Evolutionary conservation across 2,113 vertebrate species (phyloP), one percentile per base, ranked within the genome.

Genomic region (Pteronura brasiliensis): DNA sequence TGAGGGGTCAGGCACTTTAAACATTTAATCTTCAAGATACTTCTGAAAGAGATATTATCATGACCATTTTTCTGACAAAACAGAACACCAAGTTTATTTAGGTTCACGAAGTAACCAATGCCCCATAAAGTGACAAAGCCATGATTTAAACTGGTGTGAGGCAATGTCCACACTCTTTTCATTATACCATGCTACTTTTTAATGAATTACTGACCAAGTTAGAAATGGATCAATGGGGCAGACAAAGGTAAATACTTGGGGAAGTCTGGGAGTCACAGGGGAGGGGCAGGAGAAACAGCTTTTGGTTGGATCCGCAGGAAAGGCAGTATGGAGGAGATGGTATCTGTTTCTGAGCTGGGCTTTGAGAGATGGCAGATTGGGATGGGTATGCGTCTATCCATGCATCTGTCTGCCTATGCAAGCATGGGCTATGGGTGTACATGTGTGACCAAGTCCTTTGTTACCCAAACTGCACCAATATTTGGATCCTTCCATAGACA

Each of bases 321-420:
- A 59, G 59, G 3, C 4, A 36, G 20, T 8, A 15, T 27, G 42
- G 29, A 29, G 34, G 57, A 83, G 63, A 7, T 4, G 61, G 1
- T 17, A 0, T 7, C 4, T 17, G 10, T 18, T 9, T 42, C 13
- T 39, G 17, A 47, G 4, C 6, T 77, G 23, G n/a, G n/a, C 7
- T 34, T 42, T 52, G 25, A 55, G 23, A 65, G 69, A 47, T 15
- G 52, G 2, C n/a, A 21, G 5, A 21, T 2, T 20, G 31, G 21
- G 31, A 18, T 17, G 9, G 10, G 25, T 39, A 23, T 49, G 7
- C 18, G 17, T 17, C 21, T 49, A 6, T 27, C 20, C 12, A 15
- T 13, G 27, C 1, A 4, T 90, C 2, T 36, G 27, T 18, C 23
- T 39, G 15, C 21, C 29, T 47, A 3, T 36, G 9, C 27, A 72